A percentile compares a stretch with the other conserved stretches of the same genome.
phyloP scores from a whole-genome alignment of 2,113 vertebrate genomes.

The Cairina moschata region DNA sequence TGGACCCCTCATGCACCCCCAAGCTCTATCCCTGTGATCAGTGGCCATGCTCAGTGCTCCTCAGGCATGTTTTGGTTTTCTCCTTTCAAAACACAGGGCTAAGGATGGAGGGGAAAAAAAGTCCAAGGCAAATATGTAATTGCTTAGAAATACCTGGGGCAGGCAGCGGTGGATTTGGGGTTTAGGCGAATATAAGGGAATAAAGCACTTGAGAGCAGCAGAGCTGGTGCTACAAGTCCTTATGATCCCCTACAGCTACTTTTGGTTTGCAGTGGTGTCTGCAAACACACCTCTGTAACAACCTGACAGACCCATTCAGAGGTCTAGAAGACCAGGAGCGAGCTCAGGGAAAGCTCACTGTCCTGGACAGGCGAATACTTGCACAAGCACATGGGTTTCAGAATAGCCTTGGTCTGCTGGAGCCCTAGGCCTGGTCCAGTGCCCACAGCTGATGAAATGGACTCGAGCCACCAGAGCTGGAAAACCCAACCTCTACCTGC shows the following conservation, averaged over 20 bases:
- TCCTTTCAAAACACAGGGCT: not conserved
- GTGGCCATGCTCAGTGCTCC: not conserved
- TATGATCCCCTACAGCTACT: not conserved
- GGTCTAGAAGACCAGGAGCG: no score
- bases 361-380: not conserved
- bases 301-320: not conserved
- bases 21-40: not conserved
- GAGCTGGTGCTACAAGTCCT: not conserved
- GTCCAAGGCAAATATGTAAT: not conserved
- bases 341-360: not conserved
- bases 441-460: not conserved
- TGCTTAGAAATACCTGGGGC: not conserved
- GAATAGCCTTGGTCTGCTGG: not conserved
- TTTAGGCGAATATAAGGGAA: not conserved
- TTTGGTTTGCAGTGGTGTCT: not conserved
- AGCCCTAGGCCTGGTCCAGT: not conserved
- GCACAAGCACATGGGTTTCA: not conserved
- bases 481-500: not conserved
- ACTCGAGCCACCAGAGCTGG: not conserved
- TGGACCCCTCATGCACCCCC: not conserved
- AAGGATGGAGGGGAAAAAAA: not conserved
- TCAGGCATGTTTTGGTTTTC: not conserved
- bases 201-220: not conserved
- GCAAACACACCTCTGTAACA: not conserved
- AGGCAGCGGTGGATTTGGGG: not conserved